phyloP scores from a whole-genome alignment of 2,113 vertebrate genomes.

The Tragelaphus buxtoni region DNA sequence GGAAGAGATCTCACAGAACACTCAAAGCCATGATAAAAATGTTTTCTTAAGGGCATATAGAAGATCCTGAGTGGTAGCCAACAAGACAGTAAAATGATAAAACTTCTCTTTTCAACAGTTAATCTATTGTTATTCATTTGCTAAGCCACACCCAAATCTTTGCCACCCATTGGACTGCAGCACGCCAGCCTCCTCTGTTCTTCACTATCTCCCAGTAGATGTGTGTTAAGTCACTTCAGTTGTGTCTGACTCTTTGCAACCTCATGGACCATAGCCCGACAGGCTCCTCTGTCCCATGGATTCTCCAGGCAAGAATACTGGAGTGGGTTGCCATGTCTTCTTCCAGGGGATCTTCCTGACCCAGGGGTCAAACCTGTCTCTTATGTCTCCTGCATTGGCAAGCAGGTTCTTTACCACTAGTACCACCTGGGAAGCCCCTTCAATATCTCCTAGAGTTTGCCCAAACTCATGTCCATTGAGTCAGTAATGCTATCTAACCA shows the following conservation, averaged over 20 bases:
- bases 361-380: not conserved
- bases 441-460: not conserved
- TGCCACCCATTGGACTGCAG: not conserved
- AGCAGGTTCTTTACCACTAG: not conserved
- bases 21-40: not conserved
- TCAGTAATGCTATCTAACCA: not conserved
- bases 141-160: not conserved
- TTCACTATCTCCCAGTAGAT: not conserved
- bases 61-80: not conserved
- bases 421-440: not conserved
- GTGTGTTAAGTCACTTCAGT: not conserved
- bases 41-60: not conserved
- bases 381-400: not conserved
- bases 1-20: not conserved
- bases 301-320: not conserved
- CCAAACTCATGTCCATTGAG: not conserved
- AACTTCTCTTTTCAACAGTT: not conserved
- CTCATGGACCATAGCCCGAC: not conserved
- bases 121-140: not conserved
- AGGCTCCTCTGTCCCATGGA: not conserved
- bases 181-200: not conserved
- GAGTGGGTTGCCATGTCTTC: not conserved
- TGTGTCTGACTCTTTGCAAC: not conserved
- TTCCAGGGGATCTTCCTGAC: not conserved
- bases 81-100: not conserved